Conservation (phyloP, 2,888 invertebrate genomes). For the Diarsia brunnea region DNA sequence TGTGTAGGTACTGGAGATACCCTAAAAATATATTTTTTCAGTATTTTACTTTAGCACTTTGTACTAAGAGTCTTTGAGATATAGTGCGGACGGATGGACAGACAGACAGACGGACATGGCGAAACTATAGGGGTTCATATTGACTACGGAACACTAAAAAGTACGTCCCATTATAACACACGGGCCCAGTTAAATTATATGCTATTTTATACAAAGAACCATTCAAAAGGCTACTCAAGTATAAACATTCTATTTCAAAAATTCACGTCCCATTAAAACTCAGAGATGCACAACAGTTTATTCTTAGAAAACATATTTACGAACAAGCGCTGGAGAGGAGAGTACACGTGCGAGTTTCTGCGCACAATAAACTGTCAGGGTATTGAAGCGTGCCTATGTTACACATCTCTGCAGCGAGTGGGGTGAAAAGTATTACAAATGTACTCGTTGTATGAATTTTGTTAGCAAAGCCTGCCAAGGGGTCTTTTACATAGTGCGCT, state of each 20-base stretch:
- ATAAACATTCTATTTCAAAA: background rate
- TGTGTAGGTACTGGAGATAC: no score
- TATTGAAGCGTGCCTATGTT: slow-evolving; percentile 48
- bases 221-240: background rate
- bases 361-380: slow-evolving; percentile 48
- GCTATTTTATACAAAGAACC: background rate
- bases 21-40: no score
- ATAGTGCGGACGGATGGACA: no score
- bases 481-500: background rate
- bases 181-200: background rate
- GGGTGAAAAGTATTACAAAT: slow-evolving; percentile 15
- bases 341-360: slow-evolving; percentile 17
- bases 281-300: slow-evolving; percentile 15
- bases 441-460: slow-evolving; percentile 15
- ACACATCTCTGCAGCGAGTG: slow-evolving; percentile 19
- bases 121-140: no score
- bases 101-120: no score
- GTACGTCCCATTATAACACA: no score
- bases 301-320: slow-evolving; percentile 26
- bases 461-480: slow-evolving; percentile 4
- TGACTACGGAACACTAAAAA: no score
- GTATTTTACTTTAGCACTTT: no score
- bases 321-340: slow-evolving; percentile 12
- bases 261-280: background rate
- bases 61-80: no score